Base-by-base conservation (phyloP, 1,140 invertebrate species). In the Drosophila rhopaloa region DNA sequence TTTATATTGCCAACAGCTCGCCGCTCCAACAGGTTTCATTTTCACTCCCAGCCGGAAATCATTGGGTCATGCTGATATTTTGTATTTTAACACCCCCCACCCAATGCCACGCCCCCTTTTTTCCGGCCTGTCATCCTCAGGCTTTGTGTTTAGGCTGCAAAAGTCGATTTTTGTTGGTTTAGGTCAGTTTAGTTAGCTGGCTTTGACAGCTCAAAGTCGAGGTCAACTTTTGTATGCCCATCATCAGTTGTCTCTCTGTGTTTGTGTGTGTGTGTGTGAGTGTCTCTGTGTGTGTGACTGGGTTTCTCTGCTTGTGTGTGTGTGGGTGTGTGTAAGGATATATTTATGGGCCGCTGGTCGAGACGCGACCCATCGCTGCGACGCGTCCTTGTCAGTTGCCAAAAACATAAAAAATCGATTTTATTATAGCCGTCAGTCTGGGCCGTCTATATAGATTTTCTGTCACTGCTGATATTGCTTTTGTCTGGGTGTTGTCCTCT, bases 31-130 rank as follows among this genome's bases (percentile, higher is more conserved):
- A 89, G 84, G 84, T 89, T 89, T 89, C 84, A 89, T 89, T 82
- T 89, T 85, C 77, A 83, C 74, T 84, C 79, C 70, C 44, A 37
- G 9, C 85, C 90, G 90, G 90, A 91, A 91, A 86, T 91, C 90
- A 90, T 88, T 86, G 90, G 86, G 90, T 91, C 90, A 91, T 91
- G 90, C 90, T 91, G 90, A 91, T 90, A 91, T 91, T 88, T 83
- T 90, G 88, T 91, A 90, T 91, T 91, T 91, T 90, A 88, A 86
- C 89, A 63, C 43, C 41, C 3, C 29, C 40, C 14, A 27, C 29
- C 37, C 35, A 7, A 13, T 41, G 44, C 53, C 47, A 61, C 38
- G 58, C 51, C 56, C 57, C 67, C 53, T 29, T 77, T 57, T 57
- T 66, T 41, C 44, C 32, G 40, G 58, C 27, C 78, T 78, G 79